A percentile compares a stretch with the other conserved stretches of the same genome.
These are phyloP conservation scores for Drosophila mulleri DNA, from an alignment of 2,888 invertebrate genomes.

Conservation along the genomic window DNA sequence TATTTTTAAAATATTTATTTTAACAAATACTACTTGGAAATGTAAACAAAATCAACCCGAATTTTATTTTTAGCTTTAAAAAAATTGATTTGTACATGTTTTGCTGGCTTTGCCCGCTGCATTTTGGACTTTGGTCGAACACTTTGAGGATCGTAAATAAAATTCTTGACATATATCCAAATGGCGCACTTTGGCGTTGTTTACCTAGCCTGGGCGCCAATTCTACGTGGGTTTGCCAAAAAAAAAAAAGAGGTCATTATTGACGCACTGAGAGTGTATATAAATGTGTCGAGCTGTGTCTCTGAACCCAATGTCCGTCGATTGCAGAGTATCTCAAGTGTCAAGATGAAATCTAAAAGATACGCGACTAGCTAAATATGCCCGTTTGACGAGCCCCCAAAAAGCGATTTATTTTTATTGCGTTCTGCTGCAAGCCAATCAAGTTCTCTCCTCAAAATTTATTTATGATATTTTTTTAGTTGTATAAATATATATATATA, in stretches of 20 bases:
- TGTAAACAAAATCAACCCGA: not conserved
- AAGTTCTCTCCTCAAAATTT: constrained; percentile 2
- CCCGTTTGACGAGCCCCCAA: constrained; percentile 56
- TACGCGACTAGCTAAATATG: not conserved
- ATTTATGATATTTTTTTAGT: not conserved
- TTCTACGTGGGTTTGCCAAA: constrained; percentile 11
- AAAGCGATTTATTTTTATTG: constrained; percentile 7
- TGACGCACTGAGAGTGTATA: constrained; percentile 46
- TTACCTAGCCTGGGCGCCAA: constrained; percentile 8
- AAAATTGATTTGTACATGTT: constrained; percentile 2
- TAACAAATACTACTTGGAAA: not conserved
- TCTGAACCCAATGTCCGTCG: not conserved
- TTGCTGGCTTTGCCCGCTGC: constrained; percentile 42
- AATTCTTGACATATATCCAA: constrained; percentile 63
- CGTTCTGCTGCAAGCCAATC: not conserved
- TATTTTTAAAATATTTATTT: not conserved
- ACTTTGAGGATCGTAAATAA: constrained; percentile 42
- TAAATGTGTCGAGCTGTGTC: not conserved
- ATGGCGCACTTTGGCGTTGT: constrained; percentile 45
- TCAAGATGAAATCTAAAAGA: not conserved
- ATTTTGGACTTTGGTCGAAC: constrained; percentile 61
- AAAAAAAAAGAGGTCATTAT: constrained; percentile 16
- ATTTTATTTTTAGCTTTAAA: constrained; percentile 37
- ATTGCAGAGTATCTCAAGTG: constrained; percentile 9
- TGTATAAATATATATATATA: not conserved